Conservation (phyloP, 2,888 invertebrate species). For the Arctia plantaginis region DNA sequence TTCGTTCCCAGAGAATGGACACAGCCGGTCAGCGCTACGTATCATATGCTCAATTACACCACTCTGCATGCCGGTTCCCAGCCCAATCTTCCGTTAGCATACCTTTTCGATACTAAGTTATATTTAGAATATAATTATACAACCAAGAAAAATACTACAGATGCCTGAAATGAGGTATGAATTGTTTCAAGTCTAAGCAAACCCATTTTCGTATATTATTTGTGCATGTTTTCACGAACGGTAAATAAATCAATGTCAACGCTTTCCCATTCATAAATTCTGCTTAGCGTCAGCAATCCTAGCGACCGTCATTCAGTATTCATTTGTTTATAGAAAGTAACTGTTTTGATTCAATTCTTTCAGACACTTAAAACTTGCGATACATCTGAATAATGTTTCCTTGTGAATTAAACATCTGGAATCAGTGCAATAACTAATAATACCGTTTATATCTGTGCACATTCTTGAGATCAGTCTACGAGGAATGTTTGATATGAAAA, state of each 20-base stretch:
- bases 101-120: slow-evolving; percentile 45
- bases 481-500: slow-evolving; percentile 64
- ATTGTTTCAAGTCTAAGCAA: slow-evolving; percentile 27
- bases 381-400: slow-evolving; percentile 57
- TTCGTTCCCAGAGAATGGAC: slow-evolving; percentile 69
- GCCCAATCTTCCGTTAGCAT: slow-evolving; percentile 44
- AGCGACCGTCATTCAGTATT: slow-evolving; percentile 48
- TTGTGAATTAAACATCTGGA: slow-evolving; percentile 59
- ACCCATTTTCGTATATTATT: slow-evolving; percentile 33
- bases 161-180: slow-evolving; percentile 27
- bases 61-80: slow-evolving; percentile 51
- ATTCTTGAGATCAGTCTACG: slow-evolving; percentile 61
- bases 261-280: slow-evolving; percentile 49
- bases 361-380: slow-evolving; percentile 37
- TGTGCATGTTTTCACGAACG: slow-evolving; percentile 33
- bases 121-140: slow-evolving; percentile 43
- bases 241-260: slow-evolving; percentile 50
- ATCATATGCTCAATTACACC: slow-evolving; percentile 82
- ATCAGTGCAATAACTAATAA: slow-evolving; percentile 62
- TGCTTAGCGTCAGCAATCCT: slow-evolving; percentile 46
- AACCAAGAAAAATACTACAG: slow-evolving; percentile 48
- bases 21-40: slow-evolving; percentile 72
- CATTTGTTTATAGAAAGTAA: slow-evolving; percentile 40
- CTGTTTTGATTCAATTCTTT: slow-evolving; percentile 45
- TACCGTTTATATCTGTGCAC: slow-evolving; percentile 56